phyloP scores from a whole-genome alignment of 2,797 vertebrate genomes.

The Macropus fuliginosus region DNA sequence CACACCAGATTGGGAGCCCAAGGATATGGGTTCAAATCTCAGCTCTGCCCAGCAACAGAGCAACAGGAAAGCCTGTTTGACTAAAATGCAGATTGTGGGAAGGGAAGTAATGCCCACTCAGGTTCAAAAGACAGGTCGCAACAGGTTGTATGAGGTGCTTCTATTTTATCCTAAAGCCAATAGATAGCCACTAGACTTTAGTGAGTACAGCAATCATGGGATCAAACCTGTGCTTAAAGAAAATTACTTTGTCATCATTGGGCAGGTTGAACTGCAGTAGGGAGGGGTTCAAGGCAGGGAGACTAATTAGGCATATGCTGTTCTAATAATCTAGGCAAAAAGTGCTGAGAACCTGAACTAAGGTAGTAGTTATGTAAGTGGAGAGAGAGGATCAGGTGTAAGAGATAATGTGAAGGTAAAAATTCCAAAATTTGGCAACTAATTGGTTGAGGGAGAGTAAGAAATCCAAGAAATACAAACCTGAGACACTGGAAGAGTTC shows the following conservation, averaged over 20 bases:
- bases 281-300: neutral
- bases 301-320: neutral
- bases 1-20: neutral
- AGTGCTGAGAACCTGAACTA: neutral
- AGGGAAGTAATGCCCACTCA: neutral
- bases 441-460: neutral
- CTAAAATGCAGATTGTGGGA: neutral
- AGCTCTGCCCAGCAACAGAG: too few relatives aligned
- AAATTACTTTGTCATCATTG: neutral
- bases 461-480: neutral
- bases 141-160: neutral
- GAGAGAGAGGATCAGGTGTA: neutral
- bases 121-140: neutral
- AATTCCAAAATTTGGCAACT: neutral
- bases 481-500: neutral
- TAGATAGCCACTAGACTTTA: neutral
- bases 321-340: neutral
- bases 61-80: neutral
- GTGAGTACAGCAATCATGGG: neutral
- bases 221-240: neutral
- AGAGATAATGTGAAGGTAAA: neutral
- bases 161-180: neutral
- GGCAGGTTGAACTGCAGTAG: neutral
- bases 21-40: neutral
- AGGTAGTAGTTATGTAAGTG: neutral